Conservation (phyloP, 2,797 vertebrate species). For the Eutrigla gurnardus region DNA sequence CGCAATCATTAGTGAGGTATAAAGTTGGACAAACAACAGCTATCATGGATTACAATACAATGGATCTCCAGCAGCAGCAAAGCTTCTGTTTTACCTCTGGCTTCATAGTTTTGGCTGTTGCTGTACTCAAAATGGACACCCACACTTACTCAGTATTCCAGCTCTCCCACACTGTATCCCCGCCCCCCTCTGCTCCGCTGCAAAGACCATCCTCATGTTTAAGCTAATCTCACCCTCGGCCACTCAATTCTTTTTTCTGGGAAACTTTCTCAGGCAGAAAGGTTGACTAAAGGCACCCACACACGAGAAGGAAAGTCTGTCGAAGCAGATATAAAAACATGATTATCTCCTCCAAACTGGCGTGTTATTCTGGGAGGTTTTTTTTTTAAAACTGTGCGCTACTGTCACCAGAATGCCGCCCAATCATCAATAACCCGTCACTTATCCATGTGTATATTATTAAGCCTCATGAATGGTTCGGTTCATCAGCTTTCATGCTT, state of each 20-base stretch:
- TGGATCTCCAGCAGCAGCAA: constrained; percentile 7
- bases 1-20: constrained; percentile 10
- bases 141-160: constrained; percentile 21
- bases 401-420: neutral
- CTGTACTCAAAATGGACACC: constrained; percentile 36
- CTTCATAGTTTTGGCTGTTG: constrained; percentile 41
- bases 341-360: neutral
- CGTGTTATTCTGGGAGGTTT: neutral
- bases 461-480: neutral
- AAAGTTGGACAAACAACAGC: constrained; percentile 22
- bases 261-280: constrained; percentile 11
- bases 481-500: neutral
- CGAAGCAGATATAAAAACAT: neutral
- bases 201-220: constrained; percentile 25
- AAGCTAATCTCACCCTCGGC: constrained; percentile 33
- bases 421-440: neutral
- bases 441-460: neutral
- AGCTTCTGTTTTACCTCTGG: constrained; percentile 30
- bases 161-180: constrained; percentile 24
- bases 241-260: constrained; percentile 2
- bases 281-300: neutral
- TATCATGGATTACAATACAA: constrained; percentile 6
- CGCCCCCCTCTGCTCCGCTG: neutral
- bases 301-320: neutral
- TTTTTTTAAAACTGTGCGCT: neutral